phyloP scores from a whole-genome alignment of 1,140 invertebrate species.

The Dendroctonus valens region DNA sequence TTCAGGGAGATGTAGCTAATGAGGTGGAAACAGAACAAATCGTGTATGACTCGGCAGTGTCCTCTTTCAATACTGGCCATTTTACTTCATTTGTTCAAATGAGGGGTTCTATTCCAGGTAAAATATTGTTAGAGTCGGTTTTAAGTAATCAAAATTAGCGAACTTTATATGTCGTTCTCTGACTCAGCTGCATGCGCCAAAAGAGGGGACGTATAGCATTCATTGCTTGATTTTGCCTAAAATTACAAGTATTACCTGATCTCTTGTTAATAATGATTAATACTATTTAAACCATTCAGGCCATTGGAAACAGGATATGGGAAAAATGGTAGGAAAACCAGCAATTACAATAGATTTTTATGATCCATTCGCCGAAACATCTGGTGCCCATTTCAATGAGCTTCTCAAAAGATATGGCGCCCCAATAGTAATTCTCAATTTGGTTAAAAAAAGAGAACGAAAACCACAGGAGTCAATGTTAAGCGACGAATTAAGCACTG shows the following conservation, averaged over 20 bases:
- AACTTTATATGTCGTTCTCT: no score
- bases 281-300: constrained; percentile 47
- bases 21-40: constrained; percentile 99
- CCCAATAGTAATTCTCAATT: constrained; percentile 89
- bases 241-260: no score
- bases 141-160: not conserved
- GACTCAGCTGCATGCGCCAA: no score
- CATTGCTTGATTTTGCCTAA: not conserved
- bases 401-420: constrained; percentile 86
- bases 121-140: not conserved
- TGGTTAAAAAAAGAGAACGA: constrained; percentile 93
- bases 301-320: constrained; percentile 95
- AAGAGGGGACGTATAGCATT: no score
- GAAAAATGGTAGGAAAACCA: constrained; percentile 98
- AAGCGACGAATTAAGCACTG: constrained; percentile 78
- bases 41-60: constrained; percentile 83
- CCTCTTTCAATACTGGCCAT: constrained; percentile 69
- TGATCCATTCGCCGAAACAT: constrained; percentile 81
- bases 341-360: constrained; percentile 84
- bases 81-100: constrained; percentile 94
- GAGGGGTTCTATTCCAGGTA: constrained; percentile 85
- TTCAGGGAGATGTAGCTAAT: constrained; percentile 94
- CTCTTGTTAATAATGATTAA: not conserved
- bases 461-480: constrained; percentile 91
- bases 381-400: constrained; percentile 91